Evolutionary conservation across 30 jellyfish, hydroid and myxozoan species (phyloP), one percentile per base, ranked within the genome.

Genomic region (Aurelia aurita complex sp. Pacific): DNA sequence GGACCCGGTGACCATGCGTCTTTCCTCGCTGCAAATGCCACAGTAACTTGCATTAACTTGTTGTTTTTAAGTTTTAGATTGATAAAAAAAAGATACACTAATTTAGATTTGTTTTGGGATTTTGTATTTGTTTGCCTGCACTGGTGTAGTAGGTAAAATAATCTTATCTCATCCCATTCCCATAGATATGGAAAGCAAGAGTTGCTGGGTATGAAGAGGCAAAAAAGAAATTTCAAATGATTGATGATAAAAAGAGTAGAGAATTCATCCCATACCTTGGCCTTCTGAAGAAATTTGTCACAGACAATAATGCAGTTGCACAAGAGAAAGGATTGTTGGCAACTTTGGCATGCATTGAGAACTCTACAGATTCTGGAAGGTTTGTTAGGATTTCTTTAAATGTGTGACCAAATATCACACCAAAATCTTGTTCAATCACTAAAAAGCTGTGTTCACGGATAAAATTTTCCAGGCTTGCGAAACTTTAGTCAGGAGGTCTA

Each of bases 181-280:
- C 81, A 10, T 65, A 96, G 99, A 7, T 81, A 18, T 96, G 99
- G 99, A 96, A 96, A 77, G 99, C 99, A 10, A 79, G 99, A 55
- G 96, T 91, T 67, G 97, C 97, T 29, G 99, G 99, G 15, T 96
- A 96, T 88, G 99, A 96, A 54, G 98, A 96, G 81, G 98, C 98
- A 10, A 92, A 89, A 77, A 94, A 94, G 92, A 72, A 82, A 69
- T 94, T 94, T 75, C 92, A 88, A 61, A 57, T 94, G 85, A 83
- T 83, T 40, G 97, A 78, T 72, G 69, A 81, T 69, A 96, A 86
- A 43, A 96, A 89, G 76, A 87, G 96, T 54, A 83, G 78, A 54
- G 99, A 96, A 63, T 85, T 86, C 54, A 66, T 74, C 38, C 76
- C 90, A 35, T 96, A 92, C 64, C 91, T 81, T 75, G 97, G 97